phyloP scores from a whole-genome alignment of 92 coral and sea anemone species.

The Actinernus sp. region DNA sequence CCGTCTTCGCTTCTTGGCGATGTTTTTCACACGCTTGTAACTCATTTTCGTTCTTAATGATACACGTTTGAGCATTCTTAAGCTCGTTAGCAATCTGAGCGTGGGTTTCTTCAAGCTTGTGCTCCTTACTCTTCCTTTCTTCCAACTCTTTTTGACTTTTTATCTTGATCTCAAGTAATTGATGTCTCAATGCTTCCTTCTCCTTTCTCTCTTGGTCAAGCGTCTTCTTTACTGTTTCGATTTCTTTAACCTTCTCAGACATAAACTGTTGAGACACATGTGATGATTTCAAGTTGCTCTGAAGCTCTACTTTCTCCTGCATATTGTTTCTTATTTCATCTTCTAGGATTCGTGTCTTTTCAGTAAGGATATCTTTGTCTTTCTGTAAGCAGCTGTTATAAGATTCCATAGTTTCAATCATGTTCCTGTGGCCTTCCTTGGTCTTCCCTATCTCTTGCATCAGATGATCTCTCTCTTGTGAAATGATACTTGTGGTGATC shows the following conservation, averaged over 20 bases:
- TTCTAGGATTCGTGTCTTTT: constrained; percentile 16
- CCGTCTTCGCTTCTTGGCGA: constrained; percentile 14
- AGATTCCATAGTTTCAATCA: constrained; percentile 29
- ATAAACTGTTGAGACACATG: constrained; percentile 44
- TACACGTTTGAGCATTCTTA: background rate
- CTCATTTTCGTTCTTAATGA: constrained; percentile 20
- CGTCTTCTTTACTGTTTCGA: constrained; percentile 10
- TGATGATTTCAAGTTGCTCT: constrained; percentile 29
- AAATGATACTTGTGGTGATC: background rate
- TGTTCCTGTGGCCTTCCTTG: constrained; percentile 25
- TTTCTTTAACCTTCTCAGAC: constrained; percentile 23
- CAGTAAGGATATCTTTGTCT: constrained; percentile 34
- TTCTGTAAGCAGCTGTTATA: constrained; percentile 22
- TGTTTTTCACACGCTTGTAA: constrained; percentile 6
- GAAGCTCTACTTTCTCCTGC: constrained; percentile 30
- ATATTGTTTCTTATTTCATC: constrained; percentile 13
- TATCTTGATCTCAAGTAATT: constrained; percentile 17
- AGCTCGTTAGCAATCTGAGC: constrained; percentile 6
- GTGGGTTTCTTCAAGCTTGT: constrained; percentile 26
- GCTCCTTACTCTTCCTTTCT: constrained; percentile 10
- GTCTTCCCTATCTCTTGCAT: constrained; percentile 52
- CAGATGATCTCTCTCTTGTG: constrained; percentile 44
- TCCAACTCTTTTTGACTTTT: constrained; percentile 8
- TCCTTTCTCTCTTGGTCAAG: constrained; percentile 50
- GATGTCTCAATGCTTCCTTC: constrained; percentile 23